Evolutionary conservation across 2,888 invertebrate species (phyloP), one percentile per base, ranked within the genome.

Genomic region (Sphinx pinastri): DNA sequence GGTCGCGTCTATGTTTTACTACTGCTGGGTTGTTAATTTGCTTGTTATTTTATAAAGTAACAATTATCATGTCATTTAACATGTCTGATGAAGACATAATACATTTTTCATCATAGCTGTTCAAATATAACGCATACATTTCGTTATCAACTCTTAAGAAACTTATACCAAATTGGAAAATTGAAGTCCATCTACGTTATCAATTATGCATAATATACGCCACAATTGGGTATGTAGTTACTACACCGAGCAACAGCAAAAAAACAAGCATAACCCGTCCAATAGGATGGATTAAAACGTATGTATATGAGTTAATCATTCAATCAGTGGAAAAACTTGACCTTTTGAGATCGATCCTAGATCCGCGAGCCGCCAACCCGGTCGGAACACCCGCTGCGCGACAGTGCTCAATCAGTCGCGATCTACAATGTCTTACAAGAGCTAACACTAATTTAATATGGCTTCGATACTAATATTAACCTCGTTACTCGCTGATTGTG

Each of bases 281-380:
- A 63, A 63, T 55, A 63, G 12, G 47, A 63, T 19, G 63, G 16
- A 47, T 19, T 60, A 47, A 47, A 47, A 47, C 19, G 49, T 63
- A 63, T 63, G 63, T 63, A 63, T 63, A 49, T 63, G 63, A 63
- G 49, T 12, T 49, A 47, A 63, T 63, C 47, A 47, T 19, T 63
- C 49, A 63, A 2, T 3, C 16, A 45, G 7, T 63, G 49, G 63
- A 63, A 63, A 63, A 63, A 63, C 63, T 63, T 63, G 63, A 63
- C 63, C 63, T 49, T 16, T 5, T 63, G 63, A 63, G 47, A 25
- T 63, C 49, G 63, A 63, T 63, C 63, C 63, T 19, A 63, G 63
- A 63, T 63, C 63, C 63, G 63, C 63, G 5, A 63, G 63, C 63
- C 12, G 63, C 63, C 63, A 13, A 13, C 63, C 63, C 47, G 12